A percentile compares a stretch with the other conserved stretches of the same genome.
Conservation (phyloP, 2,797 vertebrate species). For the Masticophis lateralis region DNA sequence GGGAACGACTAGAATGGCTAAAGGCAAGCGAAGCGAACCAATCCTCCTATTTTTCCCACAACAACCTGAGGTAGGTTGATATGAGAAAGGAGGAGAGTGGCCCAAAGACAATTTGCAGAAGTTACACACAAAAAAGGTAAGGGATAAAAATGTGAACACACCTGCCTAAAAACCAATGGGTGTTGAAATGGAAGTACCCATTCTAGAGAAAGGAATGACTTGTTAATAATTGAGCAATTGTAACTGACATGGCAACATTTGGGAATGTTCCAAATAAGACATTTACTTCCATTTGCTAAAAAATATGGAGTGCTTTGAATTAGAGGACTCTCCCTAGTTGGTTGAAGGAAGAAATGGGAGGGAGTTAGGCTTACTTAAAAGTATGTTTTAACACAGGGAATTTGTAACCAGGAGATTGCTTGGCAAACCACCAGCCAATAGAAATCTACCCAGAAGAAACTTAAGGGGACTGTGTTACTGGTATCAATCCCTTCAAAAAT, state of each 20-base stretch:
- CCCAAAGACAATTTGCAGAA: neutral
- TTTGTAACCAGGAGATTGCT: conserved; percentile 25
- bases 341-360: neutral
- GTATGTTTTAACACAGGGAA: conserved; percentile 8
- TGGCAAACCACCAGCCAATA: neutral
- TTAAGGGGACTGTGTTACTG: neutral
- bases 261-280: neutral
- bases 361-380: neutral
- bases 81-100: neutral
- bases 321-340: conserved; percentile 4
- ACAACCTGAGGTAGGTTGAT: neutral
- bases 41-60: neutral
- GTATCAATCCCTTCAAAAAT: neutral
- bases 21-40: neutral
- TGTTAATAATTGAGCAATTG: neutral
- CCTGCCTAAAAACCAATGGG: neutral
- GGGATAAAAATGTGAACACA: neutral
- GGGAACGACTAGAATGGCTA: neutral
- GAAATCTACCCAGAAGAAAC: neutral
- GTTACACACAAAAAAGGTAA: neutral
- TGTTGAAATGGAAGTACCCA: neutral
- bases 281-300: neutral
- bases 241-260: neutral
- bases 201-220: neutral
- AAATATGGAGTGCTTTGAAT: neutral